These are phyloP conservation scores for Dinoponera quadriceps DNA, from an alignment of 1,140 invertebrate genomes.

Conservation along the genomic window DNA sequence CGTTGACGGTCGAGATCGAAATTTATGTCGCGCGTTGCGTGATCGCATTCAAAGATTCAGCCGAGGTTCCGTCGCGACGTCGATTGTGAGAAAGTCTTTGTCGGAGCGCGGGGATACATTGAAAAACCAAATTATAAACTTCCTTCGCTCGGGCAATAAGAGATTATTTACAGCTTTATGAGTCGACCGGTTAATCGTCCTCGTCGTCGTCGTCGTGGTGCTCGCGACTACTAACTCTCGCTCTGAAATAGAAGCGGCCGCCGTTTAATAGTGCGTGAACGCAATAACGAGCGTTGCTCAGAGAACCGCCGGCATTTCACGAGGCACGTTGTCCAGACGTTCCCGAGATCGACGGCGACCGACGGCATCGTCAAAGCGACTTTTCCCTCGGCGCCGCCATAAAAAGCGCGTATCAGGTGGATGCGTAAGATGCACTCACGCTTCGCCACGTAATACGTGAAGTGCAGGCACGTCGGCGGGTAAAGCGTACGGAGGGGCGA, in stretches of 20 bases:
- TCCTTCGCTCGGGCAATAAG: not conserved
- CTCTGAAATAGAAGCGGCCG: not conserved
- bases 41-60: not conserved
- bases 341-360: constrained; percentile 64
- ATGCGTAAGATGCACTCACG: constrained; percentile 65
- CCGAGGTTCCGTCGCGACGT: constrained; percentile 12
- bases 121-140: not conserved
- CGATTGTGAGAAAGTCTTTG: not conserved
- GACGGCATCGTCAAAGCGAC: constrained; percentile 78
- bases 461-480: constrained; percentile 72
- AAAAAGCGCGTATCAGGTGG: constrained; percentile 81
- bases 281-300: not conserved
- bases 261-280: not conserved
- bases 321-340: constrained; percentile 15
- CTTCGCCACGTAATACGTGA: constrained; percentile 58
- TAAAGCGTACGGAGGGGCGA: constrained; percentile 57
- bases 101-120: not conserved
- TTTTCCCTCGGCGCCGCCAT: constrained; percentile 75
- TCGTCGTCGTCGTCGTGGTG: too few species aligned
- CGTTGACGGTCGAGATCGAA: not conserved
- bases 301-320: constrained; percentile 3
- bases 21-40: constrained; percentile 7
- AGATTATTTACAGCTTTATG: constrained; percentile 4
- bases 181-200: not conserved
- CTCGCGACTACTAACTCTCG: not conserved